Percentiles rank a stretch among this genome's conserved stretches.
Conservation (phyloP, 2,113 vertebrate species). For the Carettochelys insculpta region DNA sequence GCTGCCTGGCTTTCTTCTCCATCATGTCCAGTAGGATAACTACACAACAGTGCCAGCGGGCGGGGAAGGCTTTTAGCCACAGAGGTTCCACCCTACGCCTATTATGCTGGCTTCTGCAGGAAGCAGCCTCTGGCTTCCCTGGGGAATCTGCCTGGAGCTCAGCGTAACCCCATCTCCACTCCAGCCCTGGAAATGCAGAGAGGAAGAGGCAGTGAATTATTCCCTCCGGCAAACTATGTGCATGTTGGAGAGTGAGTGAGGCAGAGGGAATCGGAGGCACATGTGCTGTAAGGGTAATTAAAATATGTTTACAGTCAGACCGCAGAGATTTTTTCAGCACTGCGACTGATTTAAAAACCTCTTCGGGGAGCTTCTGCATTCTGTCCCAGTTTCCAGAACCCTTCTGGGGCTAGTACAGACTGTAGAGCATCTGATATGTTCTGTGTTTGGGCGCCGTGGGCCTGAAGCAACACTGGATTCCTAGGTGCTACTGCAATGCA, state of each 20-base stretch:
- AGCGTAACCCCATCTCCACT: not conserved
- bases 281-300: not conserved
- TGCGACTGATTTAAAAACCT: not conserved
- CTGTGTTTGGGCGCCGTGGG: not conserved
- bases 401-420: not conserved
- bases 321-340: not conserved
- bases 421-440: not conserved
- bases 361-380: not conserved
- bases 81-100: not conserved
- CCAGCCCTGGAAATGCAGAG: not conserved
- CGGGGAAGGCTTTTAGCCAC: not conserved
- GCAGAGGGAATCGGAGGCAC: not conserved
- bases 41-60: not conserved
- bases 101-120: not conserved
- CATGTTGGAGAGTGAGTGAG: accelerated
- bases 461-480: not conserved
- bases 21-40: not conserved
- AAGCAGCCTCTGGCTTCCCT: not conserved
- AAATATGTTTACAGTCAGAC: not conserved
- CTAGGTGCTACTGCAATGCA: not conserved
- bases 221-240: not conserved
- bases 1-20: not conserved
- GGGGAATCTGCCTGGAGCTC: not conserved
- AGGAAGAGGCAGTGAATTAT: not conserved
- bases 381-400: not conserved